phyloP scores from a whole-genome alignment of 1,140 invertebrate genomes.

The Yoshiicerus persimilis region DNA sequence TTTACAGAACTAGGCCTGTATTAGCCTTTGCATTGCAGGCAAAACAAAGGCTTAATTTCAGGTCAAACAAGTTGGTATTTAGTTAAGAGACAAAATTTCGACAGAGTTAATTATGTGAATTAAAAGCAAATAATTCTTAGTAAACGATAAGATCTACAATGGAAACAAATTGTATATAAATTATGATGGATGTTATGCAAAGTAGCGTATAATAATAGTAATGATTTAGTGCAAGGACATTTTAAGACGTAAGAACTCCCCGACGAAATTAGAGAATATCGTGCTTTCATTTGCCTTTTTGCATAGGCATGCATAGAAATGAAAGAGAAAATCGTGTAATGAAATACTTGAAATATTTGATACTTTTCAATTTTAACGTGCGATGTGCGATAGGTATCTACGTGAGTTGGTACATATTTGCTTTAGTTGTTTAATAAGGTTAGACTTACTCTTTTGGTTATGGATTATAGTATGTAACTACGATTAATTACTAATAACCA shows the following conservation, averaged over 20 bases:
- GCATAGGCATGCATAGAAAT: not conserved
- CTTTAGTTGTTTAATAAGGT: not conserved
- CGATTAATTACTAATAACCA: constrained; percentile 1
- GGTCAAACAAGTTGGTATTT: no score
- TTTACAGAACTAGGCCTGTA: no score
- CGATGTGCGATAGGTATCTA: not conserved
- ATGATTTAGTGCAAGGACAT: not conserved
- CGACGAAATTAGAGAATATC: not conserved
- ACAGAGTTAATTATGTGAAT: no score
- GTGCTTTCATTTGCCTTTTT: not conserved
- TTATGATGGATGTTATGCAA: constrained; percentile 5
- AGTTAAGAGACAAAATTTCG: no score
- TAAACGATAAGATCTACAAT: not conserved
- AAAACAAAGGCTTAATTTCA: no score
- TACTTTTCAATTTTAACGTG: not conserved
- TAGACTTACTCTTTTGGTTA: not conserved
- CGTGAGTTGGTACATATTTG: not conserved
- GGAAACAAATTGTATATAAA: not conserved
- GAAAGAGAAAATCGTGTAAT: no score
- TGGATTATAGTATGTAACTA: not conserved
- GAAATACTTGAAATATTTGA: no score
- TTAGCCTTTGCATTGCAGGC: no score
- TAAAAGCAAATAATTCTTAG: not conserved
- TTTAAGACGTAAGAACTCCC: not conserved
- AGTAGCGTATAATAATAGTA: constrained; percentile 6